Base-by-base conservation (phyloP, 2,797 vertebrate species). In the Sebastes diaconus region DNA sequence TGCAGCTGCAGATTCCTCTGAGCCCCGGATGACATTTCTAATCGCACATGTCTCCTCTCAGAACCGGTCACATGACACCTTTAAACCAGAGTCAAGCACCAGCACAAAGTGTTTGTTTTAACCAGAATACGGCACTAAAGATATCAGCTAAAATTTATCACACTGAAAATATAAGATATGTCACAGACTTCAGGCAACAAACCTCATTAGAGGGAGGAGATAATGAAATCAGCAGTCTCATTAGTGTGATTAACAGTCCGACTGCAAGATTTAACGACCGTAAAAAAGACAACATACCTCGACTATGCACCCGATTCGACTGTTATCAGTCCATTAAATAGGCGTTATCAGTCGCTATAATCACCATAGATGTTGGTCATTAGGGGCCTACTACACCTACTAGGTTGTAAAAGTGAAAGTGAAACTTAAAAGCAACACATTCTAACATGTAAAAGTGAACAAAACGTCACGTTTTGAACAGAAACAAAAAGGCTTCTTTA, bases 1-100 rank as follows among this genome's bases (percentile, higher is more conserved):
- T 39, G 61, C 64, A 39, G 78, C 64, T 42, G 58, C 82, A 70
- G 60, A 50, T 55, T 59, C 54, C 39, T 73, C 69, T 42, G 58
- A 68, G 64, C 64, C 20, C 30, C 3, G 1, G 25, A 46, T 25
- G 18, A 70, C 27, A 30, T 68, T n/a, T 60, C 24, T 66, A 54
- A 77, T 64, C 64, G 11, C 30, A 8, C 12, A 3, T 9, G 39
- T 46, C 70, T 54, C 39, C 18, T 12, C 25, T 32, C 61, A 20
- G 20, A n/a, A n/a, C 34, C 4, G 13, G 22, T 63, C 64, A 61
- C 63, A 50, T 24, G 29, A 60, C 54, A 18, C n/a, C 65, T 68
- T 22, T 36, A n/a, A 66, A 36, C 11, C 70, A 0, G 57, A 57
- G 58, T 36, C 50, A 32, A 52, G 72, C 61, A 61, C 11, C 30